These are phyloP conservation scores for Sitta europaea DNA, from an alignment of 2,113 vertebrate species.

Conservation along the genomic window DNA sequence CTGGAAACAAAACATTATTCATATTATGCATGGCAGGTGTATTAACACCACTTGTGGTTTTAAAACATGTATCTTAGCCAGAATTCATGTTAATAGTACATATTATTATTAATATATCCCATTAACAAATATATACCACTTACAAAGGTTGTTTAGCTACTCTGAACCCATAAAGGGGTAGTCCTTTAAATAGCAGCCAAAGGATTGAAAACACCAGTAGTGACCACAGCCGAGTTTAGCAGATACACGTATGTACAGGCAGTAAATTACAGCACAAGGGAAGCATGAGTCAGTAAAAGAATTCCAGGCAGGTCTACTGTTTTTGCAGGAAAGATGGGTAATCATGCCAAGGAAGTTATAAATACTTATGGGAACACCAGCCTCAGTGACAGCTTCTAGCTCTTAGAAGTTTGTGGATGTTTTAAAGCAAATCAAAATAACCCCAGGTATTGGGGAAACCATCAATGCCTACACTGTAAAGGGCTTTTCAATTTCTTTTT, in stretches of 20 bases:
- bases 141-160: not conserved
- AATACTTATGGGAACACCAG: not conserved
- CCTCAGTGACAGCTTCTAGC: not conserved
- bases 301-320: not conserved
- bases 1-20: not conserved
- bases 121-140: not conserved
- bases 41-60: not conserved
- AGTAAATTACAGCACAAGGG: not conserved
- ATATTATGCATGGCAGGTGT: not conserved
- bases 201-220: not conserved
- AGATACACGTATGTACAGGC: not conserved
- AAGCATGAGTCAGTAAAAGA: not conserved
- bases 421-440: not conserved
- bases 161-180: not conserved
- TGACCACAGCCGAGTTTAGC: not conserved
- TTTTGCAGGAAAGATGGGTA: not conserved
- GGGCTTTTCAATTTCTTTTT: not conserved
- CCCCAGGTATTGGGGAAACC: rapidly evolving
- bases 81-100: not conserved
- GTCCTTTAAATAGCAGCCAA: not conserved
- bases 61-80: not conserved
- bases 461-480: rapidly evolving
- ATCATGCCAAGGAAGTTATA: not conserved
- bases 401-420: not conserved
- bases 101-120: not conserved